Evolutionary conservation across 1,140 invertebrate genomes (phyloP).

Genomic region (Chironomus tepperi): DNA sequence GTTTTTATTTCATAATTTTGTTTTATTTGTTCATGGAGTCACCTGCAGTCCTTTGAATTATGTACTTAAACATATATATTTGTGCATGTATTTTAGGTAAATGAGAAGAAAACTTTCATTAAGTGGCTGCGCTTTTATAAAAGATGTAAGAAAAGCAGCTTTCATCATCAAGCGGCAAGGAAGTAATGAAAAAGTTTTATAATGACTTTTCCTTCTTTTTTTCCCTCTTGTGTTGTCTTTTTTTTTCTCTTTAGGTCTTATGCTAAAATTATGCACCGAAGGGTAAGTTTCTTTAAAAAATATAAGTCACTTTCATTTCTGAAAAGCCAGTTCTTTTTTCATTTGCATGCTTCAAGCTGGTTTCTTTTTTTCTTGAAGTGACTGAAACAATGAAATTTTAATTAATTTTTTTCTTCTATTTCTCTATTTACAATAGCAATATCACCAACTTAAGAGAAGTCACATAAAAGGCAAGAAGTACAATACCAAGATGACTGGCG

Average conservation of each 20-base stretch:
- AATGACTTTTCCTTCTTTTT: not conserved
- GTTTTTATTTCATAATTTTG: not conserved
- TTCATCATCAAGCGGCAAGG: not conserved
- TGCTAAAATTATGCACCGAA: not conserved
- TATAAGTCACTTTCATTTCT: not conserved
- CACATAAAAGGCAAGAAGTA: too few relatives aligned
- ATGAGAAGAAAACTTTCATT: constrained; percentile 1
- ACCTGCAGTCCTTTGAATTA: constrained; percentile 5
- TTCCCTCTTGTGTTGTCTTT: too few relatives aligned
- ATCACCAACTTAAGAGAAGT: too few relatives aligned
- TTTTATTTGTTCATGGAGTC: not conserved
- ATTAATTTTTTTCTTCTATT: not conserved
- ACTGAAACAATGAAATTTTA: constrained; percentile 3
- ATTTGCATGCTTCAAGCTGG: not conserved
- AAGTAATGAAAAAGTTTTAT: constrained; percentile 14
- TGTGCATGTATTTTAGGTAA: not conserved
- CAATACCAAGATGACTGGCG: not conserved
- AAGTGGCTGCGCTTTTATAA: constrained; percentile 5
- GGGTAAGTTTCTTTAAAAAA: not conserved
- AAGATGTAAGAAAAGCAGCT: not conserved
- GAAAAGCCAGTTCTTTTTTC: not conserved
- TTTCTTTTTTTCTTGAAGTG: not conserved
- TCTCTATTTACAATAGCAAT: too few relatives aligned
- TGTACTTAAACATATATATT: too few relatives aligned
- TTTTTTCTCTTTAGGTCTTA: not conserved